These are phyloP conservation scores for Drymodes brunneopygia DNA, from an alignment of 2,113 vertebrate genomes.

Conservation along the genomic window DNA sequence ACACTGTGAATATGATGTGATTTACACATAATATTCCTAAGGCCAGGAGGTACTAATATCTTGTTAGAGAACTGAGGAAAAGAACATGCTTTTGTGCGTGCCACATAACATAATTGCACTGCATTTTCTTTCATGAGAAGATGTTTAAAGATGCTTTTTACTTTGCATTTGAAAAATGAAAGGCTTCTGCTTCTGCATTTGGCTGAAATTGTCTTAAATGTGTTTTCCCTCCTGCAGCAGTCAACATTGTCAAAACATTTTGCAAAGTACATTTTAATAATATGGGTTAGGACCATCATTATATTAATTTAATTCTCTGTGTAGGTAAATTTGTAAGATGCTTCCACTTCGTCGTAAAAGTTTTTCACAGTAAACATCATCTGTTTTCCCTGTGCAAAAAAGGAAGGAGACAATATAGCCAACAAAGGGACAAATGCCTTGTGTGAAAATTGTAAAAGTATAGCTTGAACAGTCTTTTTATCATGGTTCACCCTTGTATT, in stretches of 20 bases:
- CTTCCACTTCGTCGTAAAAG: conserved; percentile 40
- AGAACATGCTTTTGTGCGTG: conserved; percentile 14
- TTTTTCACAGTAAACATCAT: conserved; percentile 28
- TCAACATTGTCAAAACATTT: conserved; percentile 57
- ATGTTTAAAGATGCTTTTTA: conserved; percentile 58
- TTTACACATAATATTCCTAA: conserved; percentile 41
- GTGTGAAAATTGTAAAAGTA: neutral
- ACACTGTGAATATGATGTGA: conserved; percentile 37
- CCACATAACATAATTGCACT: conserved; percentile 17
- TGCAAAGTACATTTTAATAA: conserved; percentile 49
- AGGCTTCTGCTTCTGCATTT: conserved; percentile 50
- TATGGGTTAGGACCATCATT: conserved; percentile 28
- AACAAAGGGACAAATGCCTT: neutral
- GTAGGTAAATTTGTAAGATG: conserved; percentile 48
- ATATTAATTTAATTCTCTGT: conserved; percentile 51
- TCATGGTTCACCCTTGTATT: neutral
- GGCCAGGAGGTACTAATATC: conserved; percentile 45
- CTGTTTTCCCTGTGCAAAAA: conserved; percentile 1
- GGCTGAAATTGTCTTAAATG: conserved; percentile 58
- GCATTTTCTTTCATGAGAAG: conserved; percentile 39
- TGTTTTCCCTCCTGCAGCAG: conserved; percentile 30
- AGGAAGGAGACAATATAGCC: neutral
- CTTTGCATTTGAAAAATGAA: conserved; percentile 40
- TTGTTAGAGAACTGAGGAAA: conserved; percentile 46
- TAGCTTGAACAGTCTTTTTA: neutral